Base-by-base conservation (phyloP, 2,888 invertebrate species). In the Spilarctia lutea region DNA sequence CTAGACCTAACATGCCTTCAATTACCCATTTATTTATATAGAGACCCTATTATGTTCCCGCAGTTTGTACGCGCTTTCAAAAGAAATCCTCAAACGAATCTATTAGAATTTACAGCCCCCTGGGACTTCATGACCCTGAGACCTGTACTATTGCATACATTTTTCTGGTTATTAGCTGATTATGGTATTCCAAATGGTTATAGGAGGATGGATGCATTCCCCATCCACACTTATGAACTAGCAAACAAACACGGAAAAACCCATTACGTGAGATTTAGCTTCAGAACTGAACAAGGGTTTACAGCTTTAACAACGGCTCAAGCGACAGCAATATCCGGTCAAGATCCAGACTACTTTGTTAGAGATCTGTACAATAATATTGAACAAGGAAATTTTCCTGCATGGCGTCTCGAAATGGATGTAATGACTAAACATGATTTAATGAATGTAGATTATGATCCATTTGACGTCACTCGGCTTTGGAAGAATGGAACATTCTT, bases 11-110 rank as follows among this genome's bases (percentile, higher is more conserved):
- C 65, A 97, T 97, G 65, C 85, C 86, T 11, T 89, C 90, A 85
- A 98, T 98, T 90, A 97, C 99, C 99, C 0, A 97, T 99, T 66
- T 99, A 98, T 94, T 98, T 98, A 90, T 97, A 98, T 86, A 97
- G 98, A 77, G 99, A 99, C 92, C 98, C 99, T 0, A 92, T 97
- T 42, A 4, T 27, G 68, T 99, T 99, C 92, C 97, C 98, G 16
- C 97, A 97, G 84, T 98, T 99, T 88, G 97, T 98, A 82, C 99
- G 98, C 90, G 97, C 98, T 0, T 98, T 99, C 88, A 99, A 98
- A 93, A 96, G 99, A 84, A 99, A 99, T 92, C 99, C 99, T 0
- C 97, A 96, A 68, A 98, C 98, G 0, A 97, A 97, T 86, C 93
- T 98, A 27, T 97, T 97, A 92, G 99, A 99, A 92, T 92, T 97